A percentile compares a stretch with the other conserved stretches of the same genome.
These are phyloP conservation scores for Catocala fraxini DNA, from an alignment of 2,888 invertebrate genomes.

Conservation along the genomic window DNA sequence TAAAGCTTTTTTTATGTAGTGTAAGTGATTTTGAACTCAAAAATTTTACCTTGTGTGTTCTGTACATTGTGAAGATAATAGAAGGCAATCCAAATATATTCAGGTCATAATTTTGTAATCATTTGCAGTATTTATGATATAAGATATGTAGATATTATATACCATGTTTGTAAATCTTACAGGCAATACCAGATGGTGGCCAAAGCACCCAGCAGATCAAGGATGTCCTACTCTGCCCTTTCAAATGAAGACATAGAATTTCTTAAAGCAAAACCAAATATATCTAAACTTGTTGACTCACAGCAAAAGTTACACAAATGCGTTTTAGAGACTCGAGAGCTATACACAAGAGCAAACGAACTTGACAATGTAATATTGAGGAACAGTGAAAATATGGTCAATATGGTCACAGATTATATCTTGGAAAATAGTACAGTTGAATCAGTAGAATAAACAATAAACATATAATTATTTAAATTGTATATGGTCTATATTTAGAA, in stretches of 20 bases:
- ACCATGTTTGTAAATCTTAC: constrained; percentile 16
- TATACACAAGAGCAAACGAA: constrained; percentile 63
- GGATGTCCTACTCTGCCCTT: constrained; percentile 72
- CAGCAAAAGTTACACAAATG: constrained; percentile 72
- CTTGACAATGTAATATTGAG: constrained; percentile 70
- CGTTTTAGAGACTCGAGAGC: constrained; percentile 63
- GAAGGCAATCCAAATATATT: no score
- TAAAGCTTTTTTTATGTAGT: no score
- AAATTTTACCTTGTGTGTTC: no score
- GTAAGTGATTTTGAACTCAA: no score
- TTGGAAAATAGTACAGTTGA: constrained; percentile 75
- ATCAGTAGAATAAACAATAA: constrained; percentile 40
- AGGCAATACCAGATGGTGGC: constrained; percentile 74
- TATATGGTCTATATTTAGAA: constrained; percentile 36
- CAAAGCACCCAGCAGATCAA: constrained; percentile 66
- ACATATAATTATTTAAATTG: constrained; percentile 14
- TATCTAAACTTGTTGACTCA: constrained; percentile 71
- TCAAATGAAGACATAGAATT: constrained; percentile 81
- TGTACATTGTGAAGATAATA: no score
- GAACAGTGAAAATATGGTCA: constrained; percentile 66
- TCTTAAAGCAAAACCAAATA: constrained; percentile 74
- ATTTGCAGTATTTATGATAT: no score
- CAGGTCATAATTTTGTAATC: no score
- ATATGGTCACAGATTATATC: constrained; percentile 72
- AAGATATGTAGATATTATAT: no score